Percentiles rank a stretch among this genome's conserved stretches.
Evolutionary conservation across 2,113 vertebrate genomes (phyloP).

Genomic region (Pardalotus punctatus): DNA sequence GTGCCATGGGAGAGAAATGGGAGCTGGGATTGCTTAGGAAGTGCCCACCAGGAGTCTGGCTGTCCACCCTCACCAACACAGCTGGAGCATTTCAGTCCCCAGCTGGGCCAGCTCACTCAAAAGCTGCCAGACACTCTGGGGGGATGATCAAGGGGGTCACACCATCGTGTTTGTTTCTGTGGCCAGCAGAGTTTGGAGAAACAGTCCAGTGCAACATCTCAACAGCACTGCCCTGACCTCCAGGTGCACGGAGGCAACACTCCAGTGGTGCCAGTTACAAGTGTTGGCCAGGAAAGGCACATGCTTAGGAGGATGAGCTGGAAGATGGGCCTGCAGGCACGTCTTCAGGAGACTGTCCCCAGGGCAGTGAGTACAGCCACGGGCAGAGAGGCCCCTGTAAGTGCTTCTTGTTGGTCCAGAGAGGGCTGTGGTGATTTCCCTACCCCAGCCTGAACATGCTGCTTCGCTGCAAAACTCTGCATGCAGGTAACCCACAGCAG

Average conservation of each 20-base stretch:
- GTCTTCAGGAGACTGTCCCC: neutral
- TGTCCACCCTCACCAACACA: neutral
- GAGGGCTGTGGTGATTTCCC: neutral
- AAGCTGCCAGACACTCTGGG: neutral
- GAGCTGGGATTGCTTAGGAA: neutral
- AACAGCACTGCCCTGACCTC: neutral
- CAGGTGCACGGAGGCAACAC: neutral
- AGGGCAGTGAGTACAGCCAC: neutral
- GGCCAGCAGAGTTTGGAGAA: neutral
- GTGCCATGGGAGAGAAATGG: neutral
- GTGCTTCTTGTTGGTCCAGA: neutral
- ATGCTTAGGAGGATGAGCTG: neutral
- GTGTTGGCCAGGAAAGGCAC: neutral
- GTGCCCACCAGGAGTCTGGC: neutral
- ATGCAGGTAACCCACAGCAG: neutral
- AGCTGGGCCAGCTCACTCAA: neutral
- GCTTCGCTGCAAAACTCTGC: neutral
- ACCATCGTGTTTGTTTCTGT: neutral
- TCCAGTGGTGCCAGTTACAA: neutral
- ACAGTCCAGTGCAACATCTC: neutral
- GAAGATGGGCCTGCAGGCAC: neutral
- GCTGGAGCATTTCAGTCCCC: neutral
- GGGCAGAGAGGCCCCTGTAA: neutral
- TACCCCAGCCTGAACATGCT: neutral
- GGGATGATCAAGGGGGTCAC: neutral